Base-by-base conservation (phyloP, 2,113 vertebrate genomes). In the Axis porcinus region DNA sequence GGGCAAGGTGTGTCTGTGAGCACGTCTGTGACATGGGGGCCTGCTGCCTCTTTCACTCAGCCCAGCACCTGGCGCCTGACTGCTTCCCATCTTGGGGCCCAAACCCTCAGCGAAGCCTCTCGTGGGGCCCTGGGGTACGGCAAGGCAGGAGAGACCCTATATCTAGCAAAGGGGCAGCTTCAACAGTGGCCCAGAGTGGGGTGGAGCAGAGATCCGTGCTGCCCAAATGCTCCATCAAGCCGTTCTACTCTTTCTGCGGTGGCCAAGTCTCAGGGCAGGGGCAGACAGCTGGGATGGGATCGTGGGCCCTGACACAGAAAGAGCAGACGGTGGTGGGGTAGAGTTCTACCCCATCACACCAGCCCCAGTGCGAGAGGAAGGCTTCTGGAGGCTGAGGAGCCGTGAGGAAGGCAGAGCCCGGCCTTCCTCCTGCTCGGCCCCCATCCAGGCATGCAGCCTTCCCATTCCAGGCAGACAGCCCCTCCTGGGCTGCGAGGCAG, bases 401-500 rank as follows among this genome's bases (percentile, higher is more conserved):
- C 50, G 16, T 0, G 1, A 45, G 47, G 43, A 70, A 57, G 28
- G 43, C 64, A 47, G 45, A 4, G 21, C 25, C 30, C 16, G 6
- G 12, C 14, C 58, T 81, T 54, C 67, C 21, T 45, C 82, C 86
- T 28, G 70, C 40, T 52, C 47, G 10, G 21, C 36, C 67, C 45
- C 54, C 1, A 16, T 12, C 85, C 36, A 7, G 54, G n/a, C 5
- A 8, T 2, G 57, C 14, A 25, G 4, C 28, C 52, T n/a, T 60
- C 79, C 76, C 58, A 2, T 64, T 67, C 36, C 4, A 85, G 13
- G 36, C 19, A 54, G 40, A 58, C 0, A 2, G 55, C 50, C 55
- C 86, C 67, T 64, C 27, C 28, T 2, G n/a, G 84, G 96, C 96
- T 86, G 79, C 25, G 0, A 70, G 86, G 90, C 88, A 86, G 94